phyloP scores from a whole-genome alignment of 1,140 invertebrate species.

The Drosophila orosa region DNA sequence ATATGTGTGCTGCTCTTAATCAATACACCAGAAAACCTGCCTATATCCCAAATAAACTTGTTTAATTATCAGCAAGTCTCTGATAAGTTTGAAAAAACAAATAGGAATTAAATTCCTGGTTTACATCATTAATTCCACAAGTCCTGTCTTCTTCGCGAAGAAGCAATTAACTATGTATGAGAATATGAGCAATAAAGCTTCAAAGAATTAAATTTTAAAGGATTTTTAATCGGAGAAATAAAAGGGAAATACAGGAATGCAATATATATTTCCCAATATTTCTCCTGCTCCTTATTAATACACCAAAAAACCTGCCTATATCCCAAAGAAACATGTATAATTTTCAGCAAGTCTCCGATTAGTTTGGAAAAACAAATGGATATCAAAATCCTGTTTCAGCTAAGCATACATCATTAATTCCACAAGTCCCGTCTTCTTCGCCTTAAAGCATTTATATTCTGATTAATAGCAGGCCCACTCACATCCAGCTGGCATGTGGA shows the following conservation, averaged over 20 bases:
- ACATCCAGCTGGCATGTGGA: slow-evolving; percentile 5
- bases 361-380: neutral
- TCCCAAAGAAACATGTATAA: neutral
- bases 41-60: neutral
- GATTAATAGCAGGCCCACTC: slow-evolving; percentile 32
- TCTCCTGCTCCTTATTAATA: neutral
- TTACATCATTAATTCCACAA: too few species aligned
- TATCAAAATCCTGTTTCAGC: slow-evolving; percentile 7
- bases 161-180: too few species aligned
- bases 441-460: slow-evolving; percentile 43
- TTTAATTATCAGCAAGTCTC: neutral
- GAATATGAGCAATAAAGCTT: neutral
- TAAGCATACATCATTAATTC: slow-evolving; percentile 35
- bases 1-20: neutral
- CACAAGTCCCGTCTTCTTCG: slow-evolving; percentile 10
- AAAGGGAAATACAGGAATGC: neutral
- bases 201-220: neutral
- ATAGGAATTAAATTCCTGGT: too few species aligned
- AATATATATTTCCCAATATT: neutral
- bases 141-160: too few species aligned
- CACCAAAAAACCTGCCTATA: neutral
- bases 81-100: neutral
- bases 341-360: neutral
- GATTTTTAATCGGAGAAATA: neutral
- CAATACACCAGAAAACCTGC: neutral